A percentile compares a stretch with the other conserved stretches of the same genome.
Conservation (phyloP, 1,140 invertebrate species). For the Chironomus tepperi region DNA sequence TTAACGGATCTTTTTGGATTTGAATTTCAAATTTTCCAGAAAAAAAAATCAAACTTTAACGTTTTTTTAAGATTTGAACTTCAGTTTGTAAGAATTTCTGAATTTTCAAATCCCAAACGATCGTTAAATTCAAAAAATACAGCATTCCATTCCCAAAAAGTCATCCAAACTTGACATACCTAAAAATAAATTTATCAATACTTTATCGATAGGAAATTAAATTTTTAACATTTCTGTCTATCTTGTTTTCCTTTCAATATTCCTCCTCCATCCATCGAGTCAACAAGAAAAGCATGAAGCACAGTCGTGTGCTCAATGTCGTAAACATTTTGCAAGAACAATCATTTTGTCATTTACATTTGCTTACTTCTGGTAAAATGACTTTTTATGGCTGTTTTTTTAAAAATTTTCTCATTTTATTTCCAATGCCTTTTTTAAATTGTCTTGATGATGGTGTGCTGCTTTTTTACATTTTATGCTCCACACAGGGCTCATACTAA, state of each 20-base stretch:
- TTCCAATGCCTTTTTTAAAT: not conserved
- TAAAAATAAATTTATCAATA: not conserved
- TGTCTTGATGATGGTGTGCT: not conserved
- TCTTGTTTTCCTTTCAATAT: not conserved
- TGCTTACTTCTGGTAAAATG: not conserved
- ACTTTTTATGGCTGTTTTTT: slow-evolving; percentile 1
- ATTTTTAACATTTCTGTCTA: not conserved
- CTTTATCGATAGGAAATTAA: slow-evolving; percentile 3
- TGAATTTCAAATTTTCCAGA: no score
- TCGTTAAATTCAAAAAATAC: not conserved
- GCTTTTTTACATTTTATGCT: no score
- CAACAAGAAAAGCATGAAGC: not conserved
- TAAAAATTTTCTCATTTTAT: slow-evolving; percentile 2
- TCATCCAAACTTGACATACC: not conserved
- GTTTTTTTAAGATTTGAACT: no score
- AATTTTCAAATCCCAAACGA: not conserved
- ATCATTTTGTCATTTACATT: not conserved
- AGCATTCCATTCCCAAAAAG: not conserved
- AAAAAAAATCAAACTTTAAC: no score
- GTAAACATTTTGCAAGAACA: not conserved
- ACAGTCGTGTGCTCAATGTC: not conserved
- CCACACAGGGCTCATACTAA: no score
- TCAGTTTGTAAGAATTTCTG: no score
- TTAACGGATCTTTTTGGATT: no score
- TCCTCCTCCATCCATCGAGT: not conserved